Conservation (phyloP, 2,113 vertebrate species). For the Nestor notabilis region DNA sequence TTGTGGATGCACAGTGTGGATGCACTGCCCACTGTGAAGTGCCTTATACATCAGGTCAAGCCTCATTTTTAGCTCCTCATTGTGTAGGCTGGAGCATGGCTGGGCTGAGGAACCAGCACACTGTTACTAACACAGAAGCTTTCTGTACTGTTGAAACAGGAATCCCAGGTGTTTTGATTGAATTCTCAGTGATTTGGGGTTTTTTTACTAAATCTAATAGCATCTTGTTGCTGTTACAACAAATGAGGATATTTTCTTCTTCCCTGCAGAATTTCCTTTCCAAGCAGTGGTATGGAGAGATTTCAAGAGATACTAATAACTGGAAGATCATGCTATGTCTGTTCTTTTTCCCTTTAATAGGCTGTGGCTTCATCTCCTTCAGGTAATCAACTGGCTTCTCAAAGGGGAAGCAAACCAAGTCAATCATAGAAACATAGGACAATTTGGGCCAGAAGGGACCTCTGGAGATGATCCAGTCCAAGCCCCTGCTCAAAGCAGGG, state of each 20-base stretch:
- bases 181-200: neutral
- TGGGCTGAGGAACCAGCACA: neutral
- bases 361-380: constrained; percentile 89
- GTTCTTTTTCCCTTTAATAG: constrained; percentile 88
- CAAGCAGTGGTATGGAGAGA: constrained; percentile 93
- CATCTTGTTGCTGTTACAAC: neutral
- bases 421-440: neutral
- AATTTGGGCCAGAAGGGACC: neutral
- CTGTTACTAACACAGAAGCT: neutral
- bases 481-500: neutral
- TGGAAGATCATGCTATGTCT: constrained; percentile 94
- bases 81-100: neutral
- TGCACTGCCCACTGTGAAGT: neutral
- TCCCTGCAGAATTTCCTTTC: constrained; percentile 80
- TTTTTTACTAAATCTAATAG: neutral
- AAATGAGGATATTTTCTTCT: neutral
- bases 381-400: constrained; percentile 75
- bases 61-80: neutral
- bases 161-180: neutral
- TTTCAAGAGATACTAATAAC: constrained; percentile 90
- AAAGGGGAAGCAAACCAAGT: neutral
- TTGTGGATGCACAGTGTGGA: accelerated
- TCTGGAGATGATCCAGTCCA: neutral
- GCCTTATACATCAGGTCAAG: neutral
- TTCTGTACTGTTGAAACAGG: neutral